Percentiles rank a stretch among this genome's conserved stretches.
These are phyloP conservation scores for Platysternon megacephalum DNA, from an alignment of 2,113 vertebrate genomes.

Conservation along the genomic window DNA sequence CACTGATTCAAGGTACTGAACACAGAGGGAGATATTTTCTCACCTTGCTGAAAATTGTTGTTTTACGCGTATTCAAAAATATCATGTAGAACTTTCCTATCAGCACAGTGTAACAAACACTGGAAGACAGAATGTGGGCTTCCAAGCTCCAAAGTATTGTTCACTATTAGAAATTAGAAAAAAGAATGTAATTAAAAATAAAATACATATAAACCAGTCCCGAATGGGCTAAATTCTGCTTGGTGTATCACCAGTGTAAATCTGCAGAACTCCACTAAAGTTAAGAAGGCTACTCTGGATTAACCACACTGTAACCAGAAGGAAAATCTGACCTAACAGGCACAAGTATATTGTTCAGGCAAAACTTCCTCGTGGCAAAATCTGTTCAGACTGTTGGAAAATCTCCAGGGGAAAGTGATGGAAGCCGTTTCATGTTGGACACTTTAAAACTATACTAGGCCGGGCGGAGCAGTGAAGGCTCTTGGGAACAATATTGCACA, in stretches of 20 bases:
- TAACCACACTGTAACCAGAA: fast-evolving
- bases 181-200: conserved; percentile 66
- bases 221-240: conserved; percentile 27
- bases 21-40: conserved; percentile 26
- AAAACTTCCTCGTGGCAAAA: not conserved
- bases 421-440: not conserved
- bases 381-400: not conserved
- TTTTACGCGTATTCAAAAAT: not conserved
- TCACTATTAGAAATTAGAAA: conserved; percentile 67
- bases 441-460: not conserved
- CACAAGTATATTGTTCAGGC: not conserved
- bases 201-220: conserved; percentile 61
- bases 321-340: not conserved
- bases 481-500: not conserved
- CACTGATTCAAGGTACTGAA: conserved; percentile 28
- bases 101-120: not conserved
- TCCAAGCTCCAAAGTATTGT: conserved; percentile 62
- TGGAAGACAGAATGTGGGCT: conserved; percentile 50
- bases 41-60: conserved; percentile 18
- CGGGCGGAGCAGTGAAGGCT: not conserved
- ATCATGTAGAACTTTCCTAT: conserved; percentile 30
- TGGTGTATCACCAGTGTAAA: not conserved
- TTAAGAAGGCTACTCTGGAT: fast-evolving
- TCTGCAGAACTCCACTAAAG: not conserved
- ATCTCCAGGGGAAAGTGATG: not conserved